Conservation (phyloP, 1,140 invertebrate genomes). For the Wasmannia auropunctata region DNA sequence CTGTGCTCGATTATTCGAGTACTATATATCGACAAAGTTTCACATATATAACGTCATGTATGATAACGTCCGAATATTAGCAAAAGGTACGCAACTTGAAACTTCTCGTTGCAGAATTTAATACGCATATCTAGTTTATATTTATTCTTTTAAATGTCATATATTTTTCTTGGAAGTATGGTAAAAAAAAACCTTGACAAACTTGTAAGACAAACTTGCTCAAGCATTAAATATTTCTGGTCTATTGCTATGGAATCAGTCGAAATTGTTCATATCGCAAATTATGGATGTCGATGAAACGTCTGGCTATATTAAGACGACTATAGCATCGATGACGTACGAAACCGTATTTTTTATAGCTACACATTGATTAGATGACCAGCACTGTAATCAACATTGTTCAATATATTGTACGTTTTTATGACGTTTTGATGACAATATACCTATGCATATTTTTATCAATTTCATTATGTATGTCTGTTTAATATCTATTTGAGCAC, state of each 20-base stretch:
- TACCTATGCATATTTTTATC: slow-evolving; percentile 5
- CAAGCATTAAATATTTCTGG: neutral
- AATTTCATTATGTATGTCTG: neutral
- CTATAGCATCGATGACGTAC: slow-evolving; percentile 66
- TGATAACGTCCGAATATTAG: neutral
- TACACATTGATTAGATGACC: neutral
- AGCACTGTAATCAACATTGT: neutral
- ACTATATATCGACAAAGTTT: neutral
- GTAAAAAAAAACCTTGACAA: neutral
- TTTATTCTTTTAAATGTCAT: neutral
- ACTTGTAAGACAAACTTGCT: neutral
- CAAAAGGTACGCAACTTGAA: neutral
- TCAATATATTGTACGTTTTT: neutral
- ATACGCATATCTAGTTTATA: neutral
- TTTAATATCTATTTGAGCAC: neutral
- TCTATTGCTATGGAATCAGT: neutral
- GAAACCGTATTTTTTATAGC: slow-evolving; percentile 46
- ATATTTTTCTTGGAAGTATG: neutral
- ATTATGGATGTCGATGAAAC: slow-evolving; percentile 38
- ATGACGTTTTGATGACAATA: neutral
- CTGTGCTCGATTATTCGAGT: neutral
- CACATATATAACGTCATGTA: too few species aligned
- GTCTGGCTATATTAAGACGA: neutral
- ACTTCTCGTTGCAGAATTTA: neutral
- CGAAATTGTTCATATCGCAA: slow-evolving; percentile 48